Evolutionary conservation across 2,797 vertebrate genomes (phyloP), one percentile per base, ranked within the genome.

Genomic region (Ctenosaura bakeri): DNA sequence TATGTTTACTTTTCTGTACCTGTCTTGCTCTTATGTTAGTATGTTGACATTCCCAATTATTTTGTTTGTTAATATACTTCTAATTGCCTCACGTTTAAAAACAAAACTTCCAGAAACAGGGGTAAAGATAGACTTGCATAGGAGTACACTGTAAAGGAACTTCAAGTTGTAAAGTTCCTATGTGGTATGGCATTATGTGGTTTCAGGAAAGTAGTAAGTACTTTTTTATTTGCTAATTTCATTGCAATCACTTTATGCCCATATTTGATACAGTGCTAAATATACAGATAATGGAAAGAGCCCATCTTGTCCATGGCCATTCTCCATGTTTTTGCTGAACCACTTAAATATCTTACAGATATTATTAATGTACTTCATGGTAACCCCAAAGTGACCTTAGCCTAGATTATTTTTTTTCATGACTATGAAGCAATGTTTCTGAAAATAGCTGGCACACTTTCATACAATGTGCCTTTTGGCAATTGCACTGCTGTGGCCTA

Each of bases 391-490:
- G 4, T 86, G 84, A 90, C 77, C 59, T 77, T 69, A 80, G 35
- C 46, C 71, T 76, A 83, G 79, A 71, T 69, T n/a, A 56, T 56
- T 24, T 29, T 50, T 81, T 50, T 81, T 81, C 16, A 59, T 35
- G 16, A 77, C 77, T 38, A 81, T 77, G 74, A 77, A 77, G 38
- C 20, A 77, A 77, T 86, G 64, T 59, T 90, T 86, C 66, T 90
- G 84, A 73, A 90, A 82, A 86, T 90, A 86, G 38, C 52, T 90
- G 89, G 89, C 78, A 86, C 52, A 14, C 78, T 86, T 90, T 82
- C 56, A n/a, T 69, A 86, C 71, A 29, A 54, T 82, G 38, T 62
- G n/a, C 8, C 20, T 86, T 86, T 86, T 52, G 84, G 84, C 84
- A 82, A 50, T 38, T 82, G 32, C 42, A 80, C 38, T 52, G 14